Evolutionary conservation across 2,797 vertebrate genomes (phyloP).

Genomic region (Glossophaga mutica): DNA sequence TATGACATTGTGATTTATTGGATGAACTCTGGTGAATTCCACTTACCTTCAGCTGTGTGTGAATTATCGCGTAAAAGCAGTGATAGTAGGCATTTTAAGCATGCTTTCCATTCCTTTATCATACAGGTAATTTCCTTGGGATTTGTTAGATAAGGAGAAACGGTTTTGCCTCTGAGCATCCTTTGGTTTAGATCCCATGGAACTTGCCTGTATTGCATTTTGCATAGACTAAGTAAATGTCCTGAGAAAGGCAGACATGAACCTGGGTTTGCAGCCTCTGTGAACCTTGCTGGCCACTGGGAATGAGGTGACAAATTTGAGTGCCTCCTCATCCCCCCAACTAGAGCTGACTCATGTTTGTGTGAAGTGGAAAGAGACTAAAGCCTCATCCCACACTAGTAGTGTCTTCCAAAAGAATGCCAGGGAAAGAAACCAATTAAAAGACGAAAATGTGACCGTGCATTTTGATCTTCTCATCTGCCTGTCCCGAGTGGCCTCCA

Average conservation of each 20-base stretch:
- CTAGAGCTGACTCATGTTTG: background rate
- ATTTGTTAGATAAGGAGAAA: background rate
- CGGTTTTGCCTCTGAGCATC: background rate
- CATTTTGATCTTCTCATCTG: slow-evolving; percentile 29
- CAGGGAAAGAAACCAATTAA: background rate
- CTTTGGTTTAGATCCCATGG: slow-evolving; percentile 27
- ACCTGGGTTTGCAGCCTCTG: background rate
- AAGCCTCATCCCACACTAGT: background rate
- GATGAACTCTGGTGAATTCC: background rate
- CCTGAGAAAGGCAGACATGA: background rate
- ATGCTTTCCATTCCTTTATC: background rate
- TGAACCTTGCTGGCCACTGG: background rate
- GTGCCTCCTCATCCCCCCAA: background rate
- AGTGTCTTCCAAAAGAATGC: slow-evolving; percentile 23
- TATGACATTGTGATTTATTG: background rate
- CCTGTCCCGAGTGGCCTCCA: background rate
- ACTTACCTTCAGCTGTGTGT: background rate
- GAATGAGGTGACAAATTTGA: background rate
- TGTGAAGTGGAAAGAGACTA: background rate
- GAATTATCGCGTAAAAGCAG: background rate
- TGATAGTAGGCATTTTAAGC: background rate
- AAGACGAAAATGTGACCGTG: slow-evolving; percentile 1
- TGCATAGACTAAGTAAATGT: background rate
- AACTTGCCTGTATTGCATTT: slow-evolving; percentile 47
- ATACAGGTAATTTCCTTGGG: background rate